phyloP scores from a whole-genome alignment of 2,797 vertebrate genomes.

The Oryzias sinensis region DNA sequence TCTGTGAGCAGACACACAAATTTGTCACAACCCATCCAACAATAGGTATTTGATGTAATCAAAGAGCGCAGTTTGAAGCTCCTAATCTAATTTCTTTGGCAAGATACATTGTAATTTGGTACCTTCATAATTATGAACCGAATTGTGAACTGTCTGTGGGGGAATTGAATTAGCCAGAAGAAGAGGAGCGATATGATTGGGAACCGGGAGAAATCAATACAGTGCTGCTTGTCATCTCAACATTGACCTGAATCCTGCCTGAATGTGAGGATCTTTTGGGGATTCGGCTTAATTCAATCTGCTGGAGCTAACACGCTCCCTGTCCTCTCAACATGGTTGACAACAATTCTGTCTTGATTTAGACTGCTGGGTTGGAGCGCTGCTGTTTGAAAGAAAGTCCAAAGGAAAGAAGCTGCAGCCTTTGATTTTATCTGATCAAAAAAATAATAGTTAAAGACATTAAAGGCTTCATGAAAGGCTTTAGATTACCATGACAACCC shows the following conservation, averaged over 20 bases:
- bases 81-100: constrained; percentile 71
- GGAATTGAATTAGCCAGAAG: constrained; percentile 72
- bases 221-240: constrained; percentile 63
- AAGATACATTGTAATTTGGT: constrained; percentile 73
- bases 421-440: constrained; percentile 37
- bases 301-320: constrained; percentile 63
- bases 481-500: constrained; percentile 14
- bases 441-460: constrained; percentile 18
- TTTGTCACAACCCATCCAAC: constrained; percentile 62
- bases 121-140: constrained; percentile 73
- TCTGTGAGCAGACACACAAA: constrained; percentile 45
- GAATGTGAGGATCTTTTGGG: constrained; percentile 69
- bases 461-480: neutral
- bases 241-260: constrained; percentile 70
- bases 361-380: constrained; percentile 46
- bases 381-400: constrained; percentile 35
- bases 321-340: constrained; percentile 65
- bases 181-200: constrained; percentile 75
- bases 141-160: constrained; percentile 70
- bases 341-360: constrained; percentile 76
- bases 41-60: constrained; percentile 71
- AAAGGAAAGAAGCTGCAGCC: constrained; percentile 38
- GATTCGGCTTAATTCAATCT: constrained; percentile 72
- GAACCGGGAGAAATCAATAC: constrained; percentile 75
- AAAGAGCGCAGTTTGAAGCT: constrained; percentile 65